Evolutionary conservation across 2,888 invertebrate species (phyloP), one percentile per base, ranked within the genome.

Genomic region (Charanyca ferruginea): DNA sequence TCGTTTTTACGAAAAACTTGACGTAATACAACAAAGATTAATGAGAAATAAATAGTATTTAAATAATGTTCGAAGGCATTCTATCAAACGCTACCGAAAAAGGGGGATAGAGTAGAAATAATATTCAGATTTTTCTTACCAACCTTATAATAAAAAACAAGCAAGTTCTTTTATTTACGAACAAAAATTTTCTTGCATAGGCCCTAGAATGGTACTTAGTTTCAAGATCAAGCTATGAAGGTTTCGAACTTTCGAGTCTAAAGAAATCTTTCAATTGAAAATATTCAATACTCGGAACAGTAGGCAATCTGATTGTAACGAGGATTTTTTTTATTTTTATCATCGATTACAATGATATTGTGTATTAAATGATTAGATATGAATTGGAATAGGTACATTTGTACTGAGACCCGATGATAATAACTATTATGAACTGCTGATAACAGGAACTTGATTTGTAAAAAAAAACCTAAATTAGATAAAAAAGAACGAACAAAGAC

Each of bases 381-480:
- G 4, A 48, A 23, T 69, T 20, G 7, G 28, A 28, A 5, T 13
- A 41, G 25, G 57, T 32, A 48, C 18, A 64, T 48, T 41, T 48
- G 18, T 18, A 53, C 18, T 6, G n/a, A 48, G 6, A 22, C 16
- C 25, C 1, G 48, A 49, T 60, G 22, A 9, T 42, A 59, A 60
- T 22, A 5, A 4, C 9, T 38, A 16, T 38, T 38, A 70, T 60
- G 25, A 35, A 16, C 9, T 25, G 11, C 9, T 18, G 35, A 70
- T 60, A 71, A 22, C 11, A 49, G 22, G 18, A 35, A 28, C 13
- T 41, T 66, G 32, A 60, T 22, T 41, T 25, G 8, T 41, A 47
- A 32, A 38, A 16, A 41, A 41, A 13, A 38, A 38, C 0, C 0
- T 20, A 20, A 57, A 25, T 60, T 5, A 16, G 18, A 45, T 62